Evolutionary conservation across 2,797 vertebrate species (phyloP).

Genomic region (Pachyuromys duprasi): DNA sequence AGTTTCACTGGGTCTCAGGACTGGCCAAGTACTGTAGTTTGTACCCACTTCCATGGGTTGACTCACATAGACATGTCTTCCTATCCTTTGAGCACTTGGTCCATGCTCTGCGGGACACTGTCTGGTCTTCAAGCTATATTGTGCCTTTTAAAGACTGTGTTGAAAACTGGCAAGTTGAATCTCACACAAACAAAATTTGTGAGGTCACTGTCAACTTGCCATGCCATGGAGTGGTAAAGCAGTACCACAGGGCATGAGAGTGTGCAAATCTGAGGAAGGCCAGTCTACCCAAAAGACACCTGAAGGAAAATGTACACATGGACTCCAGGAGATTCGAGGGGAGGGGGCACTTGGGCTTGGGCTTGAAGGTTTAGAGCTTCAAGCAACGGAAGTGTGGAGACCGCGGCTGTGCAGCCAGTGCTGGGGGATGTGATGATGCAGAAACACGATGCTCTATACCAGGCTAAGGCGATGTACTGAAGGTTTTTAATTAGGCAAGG

Average conservation of each 20-base stretch:
- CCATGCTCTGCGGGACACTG: neutral
- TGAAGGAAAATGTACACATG: neutral
- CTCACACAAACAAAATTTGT: neutral
- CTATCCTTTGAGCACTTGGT: neutral
- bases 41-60: accelerated
- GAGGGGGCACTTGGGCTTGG: no score
- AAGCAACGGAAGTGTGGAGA: neutral
- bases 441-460: neutral
- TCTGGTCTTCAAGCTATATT: neutral
- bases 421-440: neutral
- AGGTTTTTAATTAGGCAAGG: neutral
- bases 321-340: neutral
- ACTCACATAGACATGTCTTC: neutral
- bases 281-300: neutral
- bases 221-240: accelerated
- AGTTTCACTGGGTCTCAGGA: neutral
- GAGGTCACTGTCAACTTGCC: neutral
- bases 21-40: neutral
- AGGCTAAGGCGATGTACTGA: neutral
- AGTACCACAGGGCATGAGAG: accelerated
- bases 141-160: neutral
- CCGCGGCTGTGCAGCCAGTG: neutral
- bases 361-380: neutral
- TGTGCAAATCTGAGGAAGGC: neutral
- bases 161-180: neutral